Base-by-base conservation (phyloP, 2,797 vertebrate genomes). In the Myotis findleyi region DNA sequence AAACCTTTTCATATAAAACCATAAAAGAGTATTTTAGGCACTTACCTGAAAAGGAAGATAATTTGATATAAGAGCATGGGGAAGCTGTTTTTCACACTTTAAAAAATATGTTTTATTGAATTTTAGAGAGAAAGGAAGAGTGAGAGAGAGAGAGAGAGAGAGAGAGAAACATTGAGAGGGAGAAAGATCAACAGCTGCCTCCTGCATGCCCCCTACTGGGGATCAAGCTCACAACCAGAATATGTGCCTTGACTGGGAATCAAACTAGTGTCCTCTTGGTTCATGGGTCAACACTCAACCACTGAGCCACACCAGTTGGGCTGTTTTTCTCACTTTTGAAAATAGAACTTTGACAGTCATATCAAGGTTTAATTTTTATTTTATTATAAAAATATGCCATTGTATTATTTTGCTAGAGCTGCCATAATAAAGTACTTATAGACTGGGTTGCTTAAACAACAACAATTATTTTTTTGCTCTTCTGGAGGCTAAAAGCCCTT, bases 1-100 rank as follows among this genome's bases (percentile, higher is more conserved):
- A 91, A 94, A 51, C n/a, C 36, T 41, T 93, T 93, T 93, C 64
- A 83, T 59, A 33, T 49, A 81, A 86, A 81, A 89, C 20, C 5
- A 76, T 89, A 62, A 36, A 89, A 44, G 18, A 18, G 2, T 72
- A 79, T 79, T 57, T 96, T 72, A 95, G 38, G 3, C 57, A 83
- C 14, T 83, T 87, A 73, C 2, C 11, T 20, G 13, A 77, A 89
- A 90, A 69, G 13, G 27, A 87, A 90, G 36, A 47, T 6, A 90
- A 76, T 93, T 85, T 93, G 7, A 41, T 79, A 51, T 21, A 75
- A 62, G 36, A 18, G 3, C n/a, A 69, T 62, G 33, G 25, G 20
- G 25, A 93, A 16, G 47, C 53, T 79, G 4, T 73, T 93, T 57
- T 7, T 66, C 30, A 66, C 57, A 59, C 57, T 59, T 59, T 5